phyloP scores from a whole-genome alignment of 2,113 vertebrate genomes.

The Notarius quadriscutis region DNA sequence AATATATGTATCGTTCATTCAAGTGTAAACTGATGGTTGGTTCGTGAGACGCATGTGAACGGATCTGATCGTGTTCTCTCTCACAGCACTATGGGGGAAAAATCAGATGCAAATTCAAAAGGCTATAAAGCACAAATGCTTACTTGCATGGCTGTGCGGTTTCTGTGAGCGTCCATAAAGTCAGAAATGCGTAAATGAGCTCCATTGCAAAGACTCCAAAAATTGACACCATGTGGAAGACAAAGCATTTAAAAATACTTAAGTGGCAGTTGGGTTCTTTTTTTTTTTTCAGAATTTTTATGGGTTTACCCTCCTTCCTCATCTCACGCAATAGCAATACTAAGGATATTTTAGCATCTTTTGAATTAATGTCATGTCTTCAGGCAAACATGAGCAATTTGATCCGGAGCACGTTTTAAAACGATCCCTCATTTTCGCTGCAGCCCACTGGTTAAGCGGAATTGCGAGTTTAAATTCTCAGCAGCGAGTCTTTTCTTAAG shows the following conservation, averaged over 20 bases:
- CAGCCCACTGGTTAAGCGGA: conserved; percentile 24
- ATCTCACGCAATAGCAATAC: conserved; percentile 65
- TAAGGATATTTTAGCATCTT: conserved; percentile 46
- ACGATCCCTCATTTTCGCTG: conserved; percentile 10
- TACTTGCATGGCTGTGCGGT: conserved; percentile 61
- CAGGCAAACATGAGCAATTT: not conserved
- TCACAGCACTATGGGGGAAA: conserved; percentile 36
- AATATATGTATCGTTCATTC: not conserved
- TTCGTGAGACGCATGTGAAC: not conserved
- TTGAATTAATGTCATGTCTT: conserved; percentile 34
- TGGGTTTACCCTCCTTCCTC: conserved; percentile 50
- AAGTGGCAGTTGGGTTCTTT: conserved; percentile 64
- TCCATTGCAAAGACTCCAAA: conserved; percentile 66
- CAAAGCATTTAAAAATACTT: conserved; percentile 68
- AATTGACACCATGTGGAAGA: conserved; percentile 75
- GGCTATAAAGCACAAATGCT: conserved; percentile 56
- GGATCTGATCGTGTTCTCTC: not conserved
- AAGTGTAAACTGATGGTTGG: not conserved
- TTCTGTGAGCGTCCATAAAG: conserved; percentile 68
- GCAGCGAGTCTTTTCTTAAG: not conserved
- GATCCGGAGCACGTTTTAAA: not conserved
- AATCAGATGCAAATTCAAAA: conserved; percentile 57
- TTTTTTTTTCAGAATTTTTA: conserved; percentile 62
- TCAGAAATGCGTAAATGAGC: conserved; percentile 70
- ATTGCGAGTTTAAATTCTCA: conserved; percentile 14